Evolutionary conservation across 1,140 invertebrate genomes (phyloP).

Genomic region (Probaryconus sp.): DNA sequence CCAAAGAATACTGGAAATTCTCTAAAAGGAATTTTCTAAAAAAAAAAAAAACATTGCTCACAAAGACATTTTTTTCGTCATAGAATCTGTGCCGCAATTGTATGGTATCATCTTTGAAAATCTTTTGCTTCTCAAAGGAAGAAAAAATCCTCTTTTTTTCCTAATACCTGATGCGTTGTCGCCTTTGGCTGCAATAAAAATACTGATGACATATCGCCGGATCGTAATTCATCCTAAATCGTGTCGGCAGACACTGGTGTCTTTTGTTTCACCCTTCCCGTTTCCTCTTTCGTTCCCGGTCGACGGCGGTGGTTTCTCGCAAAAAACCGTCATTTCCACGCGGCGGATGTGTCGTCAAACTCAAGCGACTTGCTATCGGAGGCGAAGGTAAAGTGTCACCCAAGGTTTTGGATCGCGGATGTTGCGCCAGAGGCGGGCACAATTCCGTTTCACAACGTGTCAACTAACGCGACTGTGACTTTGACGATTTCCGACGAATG

Average conservation of each 20-base stretch:
- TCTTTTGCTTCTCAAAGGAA: too few relatives aligned
- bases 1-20: too few relatives aligned
- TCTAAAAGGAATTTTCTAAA: too few relatives aligned
- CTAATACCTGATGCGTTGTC: constrained; percentile 71
- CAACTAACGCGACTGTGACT: background rate
- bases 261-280: background rate
- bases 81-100: too few relatives aligned
- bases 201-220: constrained; percentile 69
- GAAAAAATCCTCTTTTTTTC: constrained; percentile 3
- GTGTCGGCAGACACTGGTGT: constrained; percentile 1
- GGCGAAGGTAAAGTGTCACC: background rate
- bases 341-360: background rate
- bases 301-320: background rate
- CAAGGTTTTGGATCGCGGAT: background rate
- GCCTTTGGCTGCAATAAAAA: constrained; percentile 74
- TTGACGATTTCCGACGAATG: background rate
- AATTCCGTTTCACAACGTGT: constrained; percentile 1
- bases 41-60: too few relatives aligned
- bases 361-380: background rate
- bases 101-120: too few relatives aligned
- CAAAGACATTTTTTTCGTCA: too few relatives aligned
- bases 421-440: background rate
- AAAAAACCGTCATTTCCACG: too few relatives aligned
- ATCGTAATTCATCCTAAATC: constrained; percentile 72
- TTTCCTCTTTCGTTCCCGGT: background rate